These are phyloP conservation scores for Actinemys pallida DNA, from an alignment of 2,113 vertebrate species.

Conservation along the genomic window DNA sequence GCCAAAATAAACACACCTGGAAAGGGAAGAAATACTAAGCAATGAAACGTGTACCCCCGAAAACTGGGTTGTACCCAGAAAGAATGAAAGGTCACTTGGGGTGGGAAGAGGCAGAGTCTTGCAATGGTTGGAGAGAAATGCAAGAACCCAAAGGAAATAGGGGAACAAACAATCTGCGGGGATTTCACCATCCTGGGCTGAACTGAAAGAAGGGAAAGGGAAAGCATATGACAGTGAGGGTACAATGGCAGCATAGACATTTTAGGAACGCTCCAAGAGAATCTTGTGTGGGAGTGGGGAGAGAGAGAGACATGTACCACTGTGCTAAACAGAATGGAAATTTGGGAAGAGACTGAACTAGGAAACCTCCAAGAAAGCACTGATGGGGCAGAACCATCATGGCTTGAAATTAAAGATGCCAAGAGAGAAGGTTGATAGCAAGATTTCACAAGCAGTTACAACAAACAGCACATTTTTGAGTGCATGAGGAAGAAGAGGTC, in stretches of 20 bases:
- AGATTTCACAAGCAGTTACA: slow-evolving; percentile 21
- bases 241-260: slow-evolving; percentile 49
- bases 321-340: accelerated
- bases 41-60: not conserved
- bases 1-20: not conserved
- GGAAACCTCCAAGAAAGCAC: not conserved
- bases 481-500: slow-evolving; percentile 25
- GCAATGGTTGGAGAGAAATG: slow-evolving; percentile 76
- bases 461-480: not conserved
- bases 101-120: slow-evolving; percentile 75
- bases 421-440: slow-evolving; percentile 1
- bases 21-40: not conserved
- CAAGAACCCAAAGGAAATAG: slow-evolving; percentile 80
- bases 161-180: slow-evolving; percentile 80
- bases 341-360: not conserved
- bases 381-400: not conserved
- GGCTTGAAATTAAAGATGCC: slow-evolving; percentile 10
- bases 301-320: accelerated
- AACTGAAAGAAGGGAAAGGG: slow-evolving; percentile 78
- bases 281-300: not conserved
- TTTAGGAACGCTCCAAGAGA: slow-evolving; percentile 49
- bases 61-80: slow-evolving; percentile 61
- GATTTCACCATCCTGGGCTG: slow-evolving; percentile 80
- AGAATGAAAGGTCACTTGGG: slow-evolving; percentile 59
- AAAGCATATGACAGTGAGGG: slow-evolving; percentile 29